These are phyloP conservation scores for Tetraodon nigroviridis DNA, from an alignment of 2,113 vertebrate genomes.

Conservation along the genomic window DNA sequence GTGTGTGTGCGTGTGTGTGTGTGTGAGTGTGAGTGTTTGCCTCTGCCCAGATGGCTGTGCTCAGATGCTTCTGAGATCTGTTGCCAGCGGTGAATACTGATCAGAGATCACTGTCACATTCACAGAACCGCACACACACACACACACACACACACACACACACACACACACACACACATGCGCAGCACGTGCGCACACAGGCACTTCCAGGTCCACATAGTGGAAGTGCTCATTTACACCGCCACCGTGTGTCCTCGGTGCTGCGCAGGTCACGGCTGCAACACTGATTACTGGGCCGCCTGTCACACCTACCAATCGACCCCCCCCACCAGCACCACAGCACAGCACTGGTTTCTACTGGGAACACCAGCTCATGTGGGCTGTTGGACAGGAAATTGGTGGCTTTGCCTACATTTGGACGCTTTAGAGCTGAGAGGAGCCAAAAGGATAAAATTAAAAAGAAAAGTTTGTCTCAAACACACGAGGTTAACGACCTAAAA, in stretches of 20 bases:
- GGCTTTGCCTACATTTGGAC: no score
- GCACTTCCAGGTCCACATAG: slow-evolving; percentile 56
- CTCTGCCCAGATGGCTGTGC: slow-evolving; percentile 63
- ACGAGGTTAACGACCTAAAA: no score
- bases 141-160: slow-evolving; percentile 17
- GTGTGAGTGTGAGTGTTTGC: slow-evolving; percentile 44
- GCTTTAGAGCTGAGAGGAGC: no score
- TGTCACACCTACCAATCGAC: slow-evolving; percentile 48
- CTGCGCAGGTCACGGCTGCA: slow-evolving; percentile 42
- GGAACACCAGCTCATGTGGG: not conserved
- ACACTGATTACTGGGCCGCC: slow-evolving; percentile 31
- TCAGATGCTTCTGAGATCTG: slow-evolving; percentile 60
- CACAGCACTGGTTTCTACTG: not conserved
- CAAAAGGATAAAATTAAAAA: no score
- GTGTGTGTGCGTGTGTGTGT: slow-evolving; percentile 40
- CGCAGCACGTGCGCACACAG: slow-evolving; percentile 19
- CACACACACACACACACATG: slow-evolving; percentile 19
- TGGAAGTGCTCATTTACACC: slow-evolving; percentile 56
- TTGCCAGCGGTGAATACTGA: slow-evolving; percentile 73
- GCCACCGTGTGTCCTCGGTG: slow-evolving; percentile 41
- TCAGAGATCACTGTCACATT: slow-evolving; percentile 68
- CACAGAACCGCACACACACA: slow-evolving; percentile 25
- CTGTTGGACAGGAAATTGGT: not conserved
- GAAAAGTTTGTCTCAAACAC: no score
- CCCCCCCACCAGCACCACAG: not conserved